Evolutionary conservation across 1,140 invertebrate species (phyloP), one percentile per base, ranked within the genome.

Genomic region (Nebria ingens): DNA sequence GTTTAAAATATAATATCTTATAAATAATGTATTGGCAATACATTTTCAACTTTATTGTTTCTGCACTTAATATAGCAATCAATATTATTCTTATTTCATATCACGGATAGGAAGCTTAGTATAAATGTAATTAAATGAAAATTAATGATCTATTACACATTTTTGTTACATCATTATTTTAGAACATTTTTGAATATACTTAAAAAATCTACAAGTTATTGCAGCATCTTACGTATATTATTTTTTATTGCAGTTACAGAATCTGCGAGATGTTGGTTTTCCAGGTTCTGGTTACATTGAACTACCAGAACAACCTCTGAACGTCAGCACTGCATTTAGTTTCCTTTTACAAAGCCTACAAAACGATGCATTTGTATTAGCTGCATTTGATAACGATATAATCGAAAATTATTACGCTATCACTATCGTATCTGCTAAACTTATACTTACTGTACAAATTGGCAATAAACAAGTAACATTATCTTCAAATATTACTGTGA

Each of bases 241-340:
- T n/a, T n/a, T 23, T 53, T 58, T 55, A 54, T 69, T 72, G 0
- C n/a, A n/a, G n/a, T n/a, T n/a, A n/a, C 65, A 85, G 79, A 73
- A 76, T 11, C 68, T 81, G 17, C 74, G 72, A 60, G 77, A 79
- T 51, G 83, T 82, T 56, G 86, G 85, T 56, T 90, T 91, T 65
- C 78, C 82, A 54, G 90, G 90, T 3, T 75, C 83, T 55, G 91
- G 91, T 0, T 93, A 81, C 66, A 71, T 92, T 17, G 86, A 93
- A 68, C 72, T 91, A 54, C 71, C 77, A 0, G 81, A 83, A 0
- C 80, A 80, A 22, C 75, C 79, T 0, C 65, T 92, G 0, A 45
- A 17, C 15, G 6, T 17, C 4, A 17, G 3, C 4, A 12, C 40
- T 3, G 9, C 9, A 4, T 45, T 45, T 17, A 17, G 9, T 12